phyloP scores from a whole-genome alignment of 2,113 vertebrate species.

The Numenius arquata region DNA sequence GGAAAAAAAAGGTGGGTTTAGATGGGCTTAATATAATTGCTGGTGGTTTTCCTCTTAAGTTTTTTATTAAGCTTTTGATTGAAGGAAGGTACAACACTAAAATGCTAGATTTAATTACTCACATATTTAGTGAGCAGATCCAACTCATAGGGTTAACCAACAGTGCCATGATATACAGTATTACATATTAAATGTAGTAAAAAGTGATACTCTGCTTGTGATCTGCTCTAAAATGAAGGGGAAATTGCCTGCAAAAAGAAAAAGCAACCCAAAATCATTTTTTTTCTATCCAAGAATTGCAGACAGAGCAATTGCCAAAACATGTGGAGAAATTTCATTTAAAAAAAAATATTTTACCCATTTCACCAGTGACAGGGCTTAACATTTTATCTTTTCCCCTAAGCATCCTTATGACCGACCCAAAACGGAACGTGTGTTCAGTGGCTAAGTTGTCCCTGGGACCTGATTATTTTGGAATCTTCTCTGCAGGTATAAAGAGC shows the following conservation, averaged over 20 bases:
- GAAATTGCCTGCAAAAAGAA: background rate
- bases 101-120: background rate
- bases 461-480: slow-evolving; percentile 23
- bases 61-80: background rate
- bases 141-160: fast-evolving
- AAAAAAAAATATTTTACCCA: background rate
- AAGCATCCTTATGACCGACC: background rate
- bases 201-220: background rate
- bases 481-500: slow-evolving; percentile 4
- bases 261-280: fast-evolving
- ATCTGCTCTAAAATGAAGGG: background rate
- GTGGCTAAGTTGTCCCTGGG: background rate
- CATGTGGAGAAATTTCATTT: background rate
- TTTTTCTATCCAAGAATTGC: background rate
- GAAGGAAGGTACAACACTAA: background rate
- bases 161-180: background rate
- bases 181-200: background rate
- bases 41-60: background rate
- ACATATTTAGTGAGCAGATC: background rate
- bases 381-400: background rate
- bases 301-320: background rate
- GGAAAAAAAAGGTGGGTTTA: background rate
- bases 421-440: background rate
- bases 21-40: background rate
- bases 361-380: background rate